phyloP scores from a whole-genome alignment of 2,888 invertebrate genomes.

The Dolomedes plantarius region DNA sequence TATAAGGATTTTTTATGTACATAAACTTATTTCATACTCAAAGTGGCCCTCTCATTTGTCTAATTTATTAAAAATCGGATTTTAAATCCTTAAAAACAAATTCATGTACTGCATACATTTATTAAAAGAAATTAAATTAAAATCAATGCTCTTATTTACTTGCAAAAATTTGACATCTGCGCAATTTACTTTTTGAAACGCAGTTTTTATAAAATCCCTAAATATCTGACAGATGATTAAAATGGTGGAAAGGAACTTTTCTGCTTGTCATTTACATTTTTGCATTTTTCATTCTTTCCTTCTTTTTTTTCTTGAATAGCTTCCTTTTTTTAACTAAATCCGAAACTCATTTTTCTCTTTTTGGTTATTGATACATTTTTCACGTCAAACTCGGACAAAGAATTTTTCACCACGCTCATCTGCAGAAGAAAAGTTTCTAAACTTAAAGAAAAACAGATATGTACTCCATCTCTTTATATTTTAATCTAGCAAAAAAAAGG shows the following conservation, averaged over 20 bases:
- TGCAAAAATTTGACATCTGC: too few relatives aligned
- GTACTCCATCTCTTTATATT: not conserved
- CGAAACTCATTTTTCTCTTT: conserved; percentile 41
- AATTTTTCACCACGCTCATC: conserved; percentile 1
- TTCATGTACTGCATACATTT: too few relatives aligned
- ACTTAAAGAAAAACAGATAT: not conserved
- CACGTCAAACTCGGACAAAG: conserved; percentile 38
- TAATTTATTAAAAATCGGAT: too few relatives aligned
- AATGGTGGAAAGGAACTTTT: conserved; percentile 30
- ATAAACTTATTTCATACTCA: too few relatives aligned
- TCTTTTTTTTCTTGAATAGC: conserved; percentile 10
- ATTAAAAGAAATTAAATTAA: too few relatives aligned
- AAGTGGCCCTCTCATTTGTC: too few relatives aligned
- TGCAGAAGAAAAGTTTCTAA: not conserved
- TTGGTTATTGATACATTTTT: conserved; percentile 55
- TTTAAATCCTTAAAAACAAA: too few relatives aligned
- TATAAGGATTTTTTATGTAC: too few relatives aligned
- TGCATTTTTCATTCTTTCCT: not conserved
- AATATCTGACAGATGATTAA: conserved; percentile 27
- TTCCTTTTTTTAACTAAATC: conserved; percentile 12
- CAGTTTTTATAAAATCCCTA: conserved; percentile 18
- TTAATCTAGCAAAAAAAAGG: not conserved
- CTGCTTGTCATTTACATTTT: conserved; percentile 43
- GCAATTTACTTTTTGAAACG: not conserved
- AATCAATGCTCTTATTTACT: too few relatives aligned